These are phyloP conservation scores for Lycaena phlaeas DNA, from an alignment of 2,888 invertebrate genomes.

Conservation along the genomic window DNA sequence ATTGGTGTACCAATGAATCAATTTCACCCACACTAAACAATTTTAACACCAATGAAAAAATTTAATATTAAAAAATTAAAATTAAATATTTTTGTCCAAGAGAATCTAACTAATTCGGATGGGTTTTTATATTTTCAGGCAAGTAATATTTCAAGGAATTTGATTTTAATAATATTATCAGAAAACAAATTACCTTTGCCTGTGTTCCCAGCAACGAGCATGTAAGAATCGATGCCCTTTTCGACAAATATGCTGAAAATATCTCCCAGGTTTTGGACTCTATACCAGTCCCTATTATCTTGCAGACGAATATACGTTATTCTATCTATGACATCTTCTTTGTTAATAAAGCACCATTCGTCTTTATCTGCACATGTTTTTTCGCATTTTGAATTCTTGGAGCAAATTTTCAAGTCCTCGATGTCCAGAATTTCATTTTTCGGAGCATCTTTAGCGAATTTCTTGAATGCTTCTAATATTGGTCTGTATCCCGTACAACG, in stretches of 20 bases:
- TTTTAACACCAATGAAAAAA: too few species aligned
- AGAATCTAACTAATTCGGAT: too few species aligned
- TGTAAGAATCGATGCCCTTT: conserved; percentile 51
- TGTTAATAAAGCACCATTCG: conserved; percentile 38
- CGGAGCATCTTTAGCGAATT: conserved; percentile 61
- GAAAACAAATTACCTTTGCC: conserved; percentile 73
- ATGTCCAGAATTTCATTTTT: conserved; percentile 30
- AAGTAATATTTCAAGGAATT: too few species aligned
- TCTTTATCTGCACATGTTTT: conserved; percentile 23
- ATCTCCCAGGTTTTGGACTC: conserved; percentile 52
- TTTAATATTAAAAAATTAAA: too few species aligned
- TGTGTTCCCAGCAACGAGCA: conserved; percentile 80
- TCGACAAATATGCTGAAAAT: conserved; percentile 51
- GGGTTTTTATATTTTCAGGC: too few species aligned
- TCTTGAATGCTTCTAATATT: conserved; percentile 76
- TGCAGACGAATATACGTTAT: conserved; percentile 28
- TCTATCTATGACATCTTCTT: conserved; percentile 22
- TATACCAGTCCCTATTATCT: conserved; percentile 60
- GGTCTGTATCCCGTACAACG: conserved; percentile 81
- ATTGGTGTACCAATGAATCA: too few species aligned
- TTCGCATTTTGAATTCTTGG: conserved; percentile 20
- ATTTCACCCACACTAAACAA: too few species aligned
- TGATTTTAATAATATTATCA: too few species aligned
- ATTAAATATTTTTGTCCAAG: too few species aligned
- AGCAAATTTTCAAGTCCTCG: conserved; percentile 32